Evolutionary conservation across 2,113 vertebrate genomes (phyloP), one percentile per base, ranked within the genome.

Genomic region (Solenodon paradoxus): DNA sequence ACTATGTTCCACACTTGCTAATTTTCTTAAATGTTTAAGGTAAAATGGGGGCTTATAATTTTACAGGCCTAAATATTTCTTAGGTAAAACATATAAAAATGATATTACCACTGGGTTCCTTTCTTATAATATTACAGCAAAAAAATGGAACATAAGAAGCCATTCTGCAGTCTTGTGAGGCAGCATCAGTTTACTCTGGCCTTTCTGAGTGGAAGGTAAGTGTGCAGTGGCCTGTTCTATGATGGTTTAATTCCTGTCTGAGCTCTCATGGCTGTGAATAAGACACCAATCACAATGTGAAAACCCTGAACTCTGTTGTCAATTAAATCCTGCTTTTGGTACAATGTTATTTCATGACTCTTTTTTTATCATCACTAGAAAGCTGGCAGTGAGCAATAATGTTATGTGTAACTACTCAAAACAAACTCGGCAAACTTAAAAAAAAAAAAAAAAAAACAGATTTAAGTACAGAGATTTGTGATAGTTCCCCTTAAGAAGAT

Each of bases 21-120:
- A 92, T 93, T 83, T 82, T 90, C n/a, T 92, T n/a, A 84, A 57
- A 87, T 64, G 35, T 72, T 72, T 55, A 75, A 85, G 22, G 66
- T 55, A 11, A 57, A 88, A 89, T 30, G 35, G 2, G 6, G 49
- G 19, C 45, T 87, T 84, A 79, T 10, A 72, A 83, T 63, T 74
- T 61, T 75, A 74, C 15, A 72, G 71, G 40, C 22, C 90, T 45
- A 84, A 74, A 84, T n/a, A 38, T 88, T 47, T 89, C 90, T 68
- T 89, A 69, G 78, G n/a, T 71, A 78, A 66, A 40, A 88, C 72
- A 74, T 30, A 84, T 26, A 86, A 92, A 93, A 71, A 74, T 35
- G 87, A 63, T 16, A 77, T n/a, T 13, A 47, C 7, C 42, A 74
- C 0, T 78, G 42, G 63, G 40, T 66, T 90, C 55, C 6, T 61